These are phyloP conservation scores for Hassar affinis DNA, from an alignment of 2,113 vertebrate species.

Conservation along the genomic window DNA sequence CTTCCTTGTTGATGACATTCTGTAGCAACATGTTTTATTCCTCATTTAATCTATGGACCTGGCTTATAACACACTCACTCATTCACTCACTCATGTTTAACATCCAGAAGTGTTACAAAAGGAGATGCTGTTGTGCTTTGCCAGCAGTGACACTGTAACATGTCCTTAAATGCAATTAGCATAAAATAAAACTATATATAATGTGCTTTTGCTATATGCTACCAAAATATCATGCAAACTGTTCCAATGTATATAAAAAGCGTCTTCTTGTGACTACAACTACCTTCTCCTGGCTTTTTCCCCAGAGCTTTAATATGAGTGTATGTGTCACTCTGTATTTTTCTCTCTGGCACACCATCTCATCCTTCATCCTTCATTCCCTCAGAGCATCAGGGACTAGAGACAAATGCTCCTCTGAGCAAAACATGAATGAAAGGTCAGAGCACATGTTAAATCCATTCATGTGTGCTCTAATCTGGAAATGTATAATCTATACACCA, in stretches of 20 bases:
- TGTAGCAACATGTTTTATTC: background rate
- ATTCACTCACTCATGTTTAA: no score
- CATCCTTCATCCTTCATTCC: background rate
- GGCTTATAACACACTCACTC: no score
- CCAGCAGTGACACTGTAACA: no score
- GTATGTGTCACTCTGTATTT: conserved; percentile 1
- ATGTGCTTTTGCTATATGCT: background rate
- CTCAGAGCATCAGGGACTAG: background rate
- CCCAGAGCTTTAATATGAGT: background rate
- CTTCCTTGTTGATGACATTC: background rate
- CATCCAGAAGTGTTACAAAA: no score
- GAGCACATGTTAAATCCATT: background rate
- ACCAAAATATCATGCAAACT: background rate
- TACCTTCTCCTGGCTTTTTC: conserved; percentile 57
- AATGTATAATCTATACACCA: background rate
- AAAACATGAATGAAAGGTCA: conserved; percentile 33
- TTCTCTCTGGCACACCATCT: background rate
- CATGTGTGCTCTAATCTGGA: background rate
- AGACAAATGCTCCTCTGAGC: background rate
- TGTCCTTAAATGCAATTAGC: background rate
- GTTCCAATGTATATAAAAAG: background rate
- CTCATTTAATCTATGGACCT: background rate
- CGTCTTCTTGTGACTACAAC: conserved; percentile 5
- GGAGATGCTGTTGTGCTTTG: no score
- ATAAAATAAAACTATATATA: background rate